Evolutionary conservation across 2,888 invertebrate species (phyloP).

Genomic region (Rhamnusium bicolor): DNA sequence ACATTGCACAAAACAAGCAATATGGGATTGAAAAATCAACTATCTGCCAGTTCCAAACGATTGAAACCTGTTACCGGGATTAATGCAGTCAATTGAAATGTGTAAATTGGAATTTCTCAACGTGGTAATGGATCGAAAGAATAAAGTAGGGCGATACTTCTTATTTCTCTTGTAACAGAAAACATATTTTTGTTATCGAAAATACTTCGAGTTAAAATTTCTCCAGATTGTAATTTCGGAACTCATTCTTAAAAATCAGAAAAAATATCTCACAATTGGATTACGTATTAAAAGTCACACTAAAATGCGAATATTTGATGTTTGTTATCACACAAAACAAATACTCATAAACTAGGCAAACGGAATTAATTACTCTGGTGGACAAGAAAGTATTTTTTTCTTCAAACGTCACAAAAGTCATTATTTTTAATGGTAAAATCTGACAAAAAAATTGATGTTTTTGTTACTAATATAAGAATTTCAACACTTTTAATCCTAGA

Average conservation of each 20-base stretch:
- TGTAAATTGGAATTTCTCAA: constrained; percentile 22
- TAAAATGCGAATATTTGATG: too few relatives aligned
- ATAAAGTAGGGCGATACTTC: constrained; percentile 2
- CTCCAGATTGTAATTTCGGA: not conserved
- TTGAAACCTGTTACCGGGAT: constrained; percentile 24
- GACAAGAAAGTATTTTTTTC: too few relatives aligned
- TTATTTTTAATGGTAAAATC: too few relatives aligned
- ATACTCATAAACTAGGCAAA: too few relatives aligned
- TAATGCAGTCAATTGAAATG: constrained; percentile 16
- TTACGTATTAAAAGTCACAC: too few relatives aligned
- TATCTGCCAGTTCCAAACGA: constrained; percentile 11
- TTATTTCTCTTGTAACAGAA: not conserved
- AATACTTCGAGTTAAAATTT: constrained; percentile 3
- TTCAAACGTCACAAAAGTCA: too few relatives aligned
- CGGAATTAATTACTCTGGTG: too few relatives aligned
- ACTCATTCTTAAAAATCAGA: not conserved
- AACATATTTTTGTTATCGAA: not conserved
- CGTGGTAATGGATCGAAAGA: constrained; percentile 1
- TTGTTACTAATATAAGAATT: too few relatives aligned
- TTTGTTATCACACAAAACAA: too few relatives aligned
- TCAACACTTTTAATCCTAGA: too few relatives aligned
- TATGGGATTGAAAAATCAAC: constrained; percentile 4
- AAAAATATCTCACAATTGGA: too few relatives aligned
- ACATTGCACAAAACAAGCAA: constrained; percentile 2
- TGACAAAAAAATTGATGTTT: too few relatives aligned